Base-by-base conservation (phyloP, 2,888 invertebrate genomes). In the Chymomyza amoena region DNA sequence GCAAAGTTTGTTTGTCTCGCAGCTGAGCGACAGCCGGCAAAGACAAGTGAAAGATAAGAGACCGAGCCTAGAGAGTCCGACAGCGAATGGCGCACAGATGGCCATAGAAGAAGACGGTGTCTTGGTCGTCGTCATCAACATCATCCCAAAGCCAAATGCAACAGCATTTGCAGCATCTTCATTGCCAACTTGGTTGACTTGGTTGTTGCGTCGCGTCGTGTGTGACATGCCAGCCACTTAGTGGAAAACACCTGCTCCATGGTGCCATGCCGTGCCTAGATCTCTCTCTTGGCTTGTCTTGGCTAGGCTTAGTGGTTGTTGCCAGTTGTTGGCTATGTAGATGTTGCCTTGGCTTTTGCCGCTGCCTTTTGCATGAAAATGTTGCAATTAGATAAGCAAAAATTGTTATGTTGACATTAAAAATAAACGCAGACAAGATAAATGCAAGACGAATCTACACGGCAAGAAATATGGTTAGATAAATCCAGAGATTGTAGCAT, bases 371-470 rank as follows among this genome's bases (percentile, higher is more conserved):
- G 72, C 71, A 68, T 70, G 69, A 81, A 86, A 84, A 84, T 84
- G 88, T 81, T 87, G 84, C 87, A 88, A 84, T 88, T 84, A 84
- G 88, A 84, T 88, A 88, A 84, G 88, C 81, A 88, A 79, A 84
- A 84, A 84, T 88, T 88, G 84, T 85, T 80, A 88, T 84, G 88
- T 88, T 84, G 84, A 84, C 84, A 88, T 87, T 70, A 72, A 72
- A 77, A 82, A 64, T 63, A 73, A 75, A 74, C 71, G 73, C 70
- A 70, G 75, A 72, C 82, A 78, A 84, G 84, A 84, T 81, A 80
- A 84, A 69, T 57, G 54, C 59, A 28, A 32, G 32, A 25, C 32
- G 25, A 15, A 59, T 59, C 28, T 59, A 28, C 59, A 59, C 25
- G 7, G 59, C 15, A 28, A 32, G 59, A 36, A 28, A 18, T 59